Base-by-base conservation (phyloP, 1,140 invertebrate genomes). In the Drosophila pectinifera region DNA sequence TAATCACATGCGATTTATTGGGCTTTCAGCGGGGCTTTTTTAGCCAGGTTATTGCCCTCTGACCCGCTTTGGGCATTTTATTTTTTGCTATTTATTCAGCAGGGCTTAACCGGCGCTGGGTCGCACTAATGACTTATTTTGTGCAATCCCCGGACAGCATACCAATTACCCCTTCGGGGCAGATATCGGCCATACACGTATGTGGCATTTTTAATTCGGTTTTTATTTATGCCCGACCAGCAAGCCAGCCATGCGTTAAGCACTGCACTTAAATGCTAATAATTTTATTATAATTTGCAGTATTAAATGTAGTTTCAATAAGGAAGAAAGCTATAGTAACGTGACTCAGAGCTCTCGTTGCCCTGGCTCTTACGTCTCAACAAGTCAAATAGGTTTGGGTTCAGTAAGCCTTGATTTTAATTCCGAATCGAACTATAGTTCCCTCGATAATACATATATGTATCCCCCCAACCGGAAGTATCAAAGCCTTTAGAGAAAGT, bases 1-100 rank as follows among this genome's bases (percentile, higher is more conserved):
- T 63, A 67, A 67, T 67, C 42, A 48, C 63, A 48, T 31, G 28
- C 28, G 28, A 3, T 31, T 10, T 28, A 28, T 28, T 6, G 5
- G 26, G 28, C 28, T 22, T 4, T 22, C 22, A 1, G 4, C 22
- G 22, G n/a, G n/a, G n/a, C n/a, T n/a, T n/a, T n/a, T n/a, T n/a
- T n/a, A n/a, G 28, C 20, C 11, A 5, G 8, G n/a, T 4, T 24
- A 7, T 45, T 45, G 55, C n/a, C 5, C 28, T 48, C 13, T 59
- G 18, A 48, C 56, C 42, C 20, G n/a, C 49, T 39, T 1, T 64
- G 22, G 28, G 28, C 28, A 0, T 28, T 34, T 18, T 31, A 14
- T 51, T 51, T 39, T 16, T 20, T 53, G 28, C 13, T 11, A 5
- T 36, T 36, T 53, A 53, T 53, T 20, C 49, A 36, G 18, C 49